These are phyloP conservation scores for Callithrix jacchus DNA, from an alignment of 2,113 vertebrate species.

Conservation along the genomic window DNA sequence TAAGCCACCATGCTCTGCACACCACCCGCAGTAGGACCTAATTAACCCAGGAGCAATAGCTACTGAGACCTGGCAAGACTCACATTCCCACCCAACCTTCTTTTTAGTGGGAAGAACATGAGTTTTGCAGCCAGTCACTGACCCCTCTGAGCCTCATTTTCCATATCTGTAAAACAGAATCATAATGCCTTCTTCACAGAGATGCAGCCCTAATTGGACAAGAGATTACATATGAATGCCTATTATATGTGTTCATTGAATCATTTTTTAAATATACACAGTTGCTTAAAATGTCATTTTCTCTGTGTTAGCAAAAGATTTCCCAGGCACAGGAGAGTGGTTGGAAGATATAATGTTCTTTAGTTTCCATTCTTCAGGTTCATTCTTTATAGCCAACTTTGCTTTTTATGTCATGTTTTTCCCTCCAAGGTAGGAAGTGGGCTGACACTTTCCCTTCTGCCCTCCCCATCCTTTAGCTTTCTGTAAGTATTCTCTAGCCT, in stretches of 20 bases:
- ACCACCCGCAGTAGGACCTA: not conserved
- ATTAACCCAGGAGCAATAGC: not conserved
- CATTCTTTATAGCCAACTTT: not conserved
- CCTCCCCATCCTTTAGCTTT: not conserved
- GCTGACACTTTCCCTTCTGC: not conserved
- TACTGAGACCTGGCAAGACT: not conserved
- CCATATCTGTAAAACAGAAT: not conserved
- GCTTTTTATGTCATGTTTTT: conserved; percentile 1
- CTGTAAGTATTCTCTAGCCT: conserved; percentile 27
- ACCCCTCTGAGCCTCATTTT: not conserved
- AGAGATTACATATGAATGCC: not conserved
- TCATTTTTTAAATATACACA: not conserved
- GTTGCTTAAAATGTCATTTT: conserved; percentile 32
- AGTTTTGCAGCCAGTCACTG: not conserved
- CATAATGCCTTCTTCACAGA: not conserved
- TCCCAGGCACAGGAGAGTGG: not conserved
- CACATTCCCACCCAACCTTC: not conserved
- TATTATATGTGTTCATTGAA: not conserved
- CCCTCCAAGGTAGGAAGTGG: not conserved
- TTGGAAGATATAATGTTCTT: not conserved
- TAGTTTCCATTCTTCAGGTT: not conserved
- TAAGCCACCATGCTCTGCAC: not conserved
- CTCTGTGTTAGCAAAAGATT: not conserved
- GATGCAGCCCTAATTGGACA: not conserved
- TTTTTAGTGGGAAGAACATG: not conserved